A percentile compares a stretch with the other conserved stretches of the same genome.
Conservation (phyloP, 2,797 vertebrate genomes). For the Hoplostethus mediterraneus region DNA sequence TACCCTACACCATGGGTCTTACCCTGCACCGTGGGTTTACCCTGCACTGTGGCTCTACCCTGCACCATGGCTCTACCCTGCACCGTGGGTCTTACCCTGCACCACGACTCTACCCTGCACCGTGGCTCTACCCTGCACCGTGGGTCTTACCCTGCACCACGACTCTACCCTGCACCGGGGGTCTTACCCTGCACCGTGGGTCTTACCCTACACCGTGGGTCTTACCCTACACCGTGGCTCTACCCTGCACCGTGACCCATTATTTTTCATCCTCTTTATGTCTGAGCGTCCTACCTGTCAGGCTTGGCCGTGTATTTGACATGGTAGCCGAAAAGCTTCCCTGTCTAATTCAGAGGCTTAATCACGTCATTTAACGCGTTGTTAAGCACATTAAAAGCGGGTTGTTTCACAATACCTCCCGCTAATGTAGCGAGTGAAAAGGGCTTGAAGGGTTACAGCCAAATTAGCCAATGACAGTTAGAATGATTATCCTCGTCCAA, state of each 20-base stretch:
- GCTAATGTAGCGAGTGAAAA: constrained; percentile 68
- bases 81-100: no score
- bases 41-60: no score
- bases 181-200: no score
- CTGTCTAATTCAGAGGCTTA: constrained; percentile 60
- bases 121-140: no score
- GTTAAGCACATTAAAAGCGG: constrained; percentile 73
- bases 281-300: constrained; percentile 27
- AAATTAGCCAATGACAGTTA: constrained; percentile 70
- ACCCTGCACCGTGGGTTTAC: no score
- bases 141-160: no score
- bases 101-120: no score
- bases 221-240: no score
- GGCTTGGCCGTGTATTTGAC: constrained; percentile 40
- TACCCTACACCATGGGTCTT: no score
- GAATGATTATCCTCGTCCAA: constrained; percentile 67
- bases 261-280: constrained; percentile 20
- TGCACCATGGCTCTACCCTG: no score
- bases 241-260: background rate
- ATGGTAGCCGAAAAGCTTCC: constrained; percentile 39
- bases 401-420: constrained; percentile 62
- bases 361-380: constrained; percentile 74
- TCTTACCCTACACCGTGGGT: no score
- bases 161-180: no score
- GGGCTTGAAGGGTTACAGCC: constrained; percentile 57